phyloP scores from a whole-genome alignment of 1,140 invertebrate species.

The Drusus annulatus region DNA sequence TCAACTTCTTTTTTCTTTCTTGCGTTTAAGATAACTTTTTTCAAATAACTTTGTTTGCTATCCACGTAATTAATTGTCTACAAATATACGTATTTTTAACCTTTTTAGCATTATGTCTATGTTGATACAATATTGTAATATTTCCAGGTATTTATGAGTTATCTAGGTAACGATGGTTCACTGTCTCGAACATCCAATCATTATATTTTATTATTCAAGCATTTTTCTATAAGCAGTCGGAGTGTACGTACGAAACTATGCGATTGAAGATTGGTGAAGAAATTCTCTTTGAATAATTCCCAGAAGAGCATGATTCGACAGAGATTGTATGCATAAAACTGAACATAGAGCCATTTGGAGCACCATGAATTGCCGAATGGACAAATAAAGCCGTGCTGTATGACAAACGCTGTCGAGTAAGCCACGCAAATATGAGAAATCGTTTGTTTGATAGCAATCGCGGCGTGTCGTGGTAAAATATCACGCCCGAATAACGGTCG shows the following conservation, averaged over 20 bases:
- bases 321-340: conserved; percentile 25
- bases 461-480: conserved; percentile 35
- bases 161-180: too few relatives aligned
- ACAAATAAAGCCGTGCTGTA: conserved; percentile 36
- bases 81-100: too few relatives aligned
- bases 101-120: too few relatives aligned
- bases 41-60: too few relatives aligned
- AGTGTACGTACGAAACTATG: neutral
- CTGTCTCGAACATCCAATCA: too few relatives aligned
- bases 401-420: conserved; percentile 40
- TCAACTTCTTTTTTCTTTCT: too few relatives aligned
- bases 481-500: neutral
- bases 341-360: conserved; percentile 16
- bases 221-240: neutral
- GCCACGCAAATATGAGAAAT: conserved; percentile 44
- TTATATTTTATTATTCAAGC: neutral
- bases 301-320: neutral
- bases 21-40: too few relatives aligned
- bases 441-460: conserved; percentile 43
- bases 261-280: neutral
- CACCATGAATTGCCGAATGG: conserved; percentile 39
- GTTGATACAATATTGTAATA: too few relatives aligned
- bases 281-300: conserved; percentile 16
- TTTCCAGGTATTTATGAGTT: too few relatives aligned
- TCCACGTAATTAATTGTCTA: too few relatives aligned